Evolutionary conservation across 2,113 vertebrate species (phyloP).

Genomic region (Gallinago jamesoni): DNA sequence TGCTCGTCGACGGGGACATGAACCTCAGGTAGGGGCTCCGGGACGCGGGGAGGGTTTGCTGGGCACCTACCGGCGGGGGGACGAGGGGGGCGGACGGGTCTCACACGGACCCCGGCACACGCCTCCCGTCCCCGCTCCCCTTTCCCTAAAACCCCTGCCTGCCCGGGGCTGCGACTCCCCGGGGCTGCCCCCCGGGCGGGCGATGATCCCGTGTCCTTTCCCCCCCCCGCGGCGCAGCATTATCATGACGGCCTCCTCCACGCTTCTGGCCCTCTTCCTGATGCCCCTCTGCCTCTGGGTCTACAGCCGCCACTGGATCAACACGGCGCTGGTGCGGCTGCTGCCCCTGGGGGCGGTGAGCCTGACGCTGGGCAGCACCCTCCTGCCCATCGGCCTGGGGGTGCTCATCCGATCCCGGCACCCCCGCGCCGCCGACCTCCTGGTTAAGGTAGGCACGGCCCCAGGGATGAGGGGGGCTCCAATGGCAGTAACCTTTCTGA

Average conservation of each 20-base stretch:
- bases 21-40: conserved; percentile 87
- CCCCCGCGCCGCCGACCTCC: conserved; percentile 84
- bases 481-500: not conserved
- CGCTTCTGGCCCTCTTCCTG: conserved; percentile 88
- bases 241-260: conserved; percentile 98
- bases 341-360: conserved; percentile 92
- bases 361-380: conserved; percentile 92
- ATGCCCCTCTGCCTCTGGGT: conserved; percentile 97
- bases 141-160: not conserved
- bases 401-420: conserved; percentile 87
- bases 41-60: not conserved
- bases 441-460: conserved; percentile 85
- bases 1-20: conserved; percentile 95
- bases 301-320: conserved; percentile 95
- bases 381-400: conserved; percentile 91
- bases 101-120: not conserved
- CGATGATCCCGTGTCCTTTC: not conserved
- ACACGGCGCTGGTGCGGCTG: conserved; percentile 89
- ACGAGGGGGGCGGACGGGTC: not conserved
- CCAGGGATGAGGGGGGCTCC: too few species aligned
- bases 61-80: not conserved
- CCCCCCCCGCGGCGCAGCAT: conserved; percentile 74
- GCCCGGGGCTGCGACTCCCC: not conserved
- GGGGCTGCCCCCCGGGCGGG: not conserved
- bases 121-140: not conserved